Base-by-base conservation (phyloP, 2,888 invertebrate genomes). In the Leucoptera coffeella region DNA sequence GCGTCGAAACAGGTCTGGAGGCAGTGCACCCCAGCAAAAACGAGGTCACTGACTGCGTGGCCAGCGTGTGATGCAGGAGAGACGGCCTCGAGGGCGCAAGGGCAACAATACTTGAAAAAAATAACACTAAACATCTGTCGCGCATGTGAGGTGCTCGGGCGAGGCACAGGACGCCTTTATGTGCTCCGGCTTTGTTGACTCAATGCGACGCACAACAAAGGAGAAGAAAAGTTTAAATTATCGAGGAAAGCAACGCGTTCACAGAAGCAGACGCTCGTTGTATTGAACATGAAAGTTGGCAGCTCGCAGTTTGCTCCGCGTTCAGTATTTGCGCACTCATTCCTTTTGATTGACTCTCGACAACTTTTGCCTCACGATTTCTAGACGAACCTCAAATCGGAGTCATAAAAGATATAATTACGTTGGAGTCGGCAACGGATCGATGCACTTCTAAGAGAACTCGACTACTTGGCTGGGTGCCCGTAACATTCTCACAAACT, bases 51-150 rank as follows among this genome's bases (percentile, higher is more conserved):
- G 65, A 64, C 62, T 60, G 58, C 50, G 41, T 48, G 48, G 59
- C 56, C 56, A 50, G 49, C 48, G 41, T 35, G 35, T 26, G 21
- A 26, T 33, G 34, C 33, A 26, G 28, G 32, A 30, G 34, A 32
- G 36, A 36, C 36, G 36, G 41, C 42, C n/a, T n/a, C 41, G 52
- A 54, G 45, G 48, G 46, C 15, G 47, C 40, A 49, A 46, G 47
- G 45, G 47, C 37, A 37, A 41, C 48, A 58, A 58, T 61, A 59
- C 61, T 58, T 54, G 17, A 17, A 59, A 65, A 64, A 59, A 59
- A 50, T 47, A 57, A 50, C 64, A 61, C 60, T 49, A 46, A 62
- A 59, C 69, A 69, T 67, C 69, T 69, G 67, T 56, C 47, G 45
- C 54, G 53, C 67, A 69, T 65, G 56, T 67, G 67, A 54, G 53